Base-by-base conservation (phyloP, 2,113 vertebrate genomes). In the Cyanoderma ruficeps region DNA sequence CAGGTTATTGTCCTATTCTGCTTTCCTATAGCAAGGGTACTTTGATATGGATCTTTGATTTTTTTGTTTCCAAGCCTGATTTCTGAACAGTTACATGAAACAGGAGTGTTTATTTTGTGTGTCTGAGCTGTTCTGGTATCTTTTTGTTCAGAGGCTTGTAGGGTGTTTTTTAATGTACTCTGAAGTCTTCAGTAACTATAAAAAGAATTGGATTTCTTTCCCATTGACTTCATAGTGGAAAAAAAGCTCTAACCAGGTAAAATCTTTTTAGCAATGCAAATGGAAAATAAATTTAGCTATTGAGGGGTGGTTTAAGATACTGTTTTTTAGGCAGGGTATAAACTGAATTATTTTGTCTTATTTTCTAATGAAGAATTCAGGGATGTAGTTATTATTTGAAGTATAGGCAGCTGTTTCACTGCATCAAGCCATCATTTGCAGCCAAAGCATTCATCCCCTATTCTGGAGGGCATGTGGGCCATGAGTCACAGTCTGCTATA, bases 41-140 rank as follows among this genome's bases (percentile, higher is more conserved):
- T 87, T 93, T 89, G 30, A 61, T 67, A 46, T 14, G 15, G n/a
- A 28, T 56, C 31, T 85, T 53, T 88, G 28, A 35, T 95, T 95
- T 81, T 56, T 35, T 56, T 71, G 1, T 53, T 85, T 94, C 63
- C 77, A 69, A 55, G 47, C 78, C 10, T 67, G n/a, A 33, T 83
- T 92, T 93, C 42, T 91, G 44, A 83, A 75, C 39, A 65, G 35
- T 59, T 71, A 82, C 16, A 13, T 39, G 31, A 57, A 91, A 84
- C 15, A 91, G 6, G 8, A 84, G 23, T 22, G 17, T 79, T 89
- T 67, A 64, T 94, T 87, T 78, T 39, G 19, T 10, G 6, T 61
- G 8, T 84, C 49, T 89, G 61, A 89, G 21, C 35, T 89, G 14
- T 81, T 90, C 37, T 78, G 47, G 25, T 10, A 3, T 64, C 50